These are phyloP conservation scores for Yponomeuta cagnagella DNA, from an alignment of 2,888 invertebrate genomes.

Conservation along the genomic window DNA sequence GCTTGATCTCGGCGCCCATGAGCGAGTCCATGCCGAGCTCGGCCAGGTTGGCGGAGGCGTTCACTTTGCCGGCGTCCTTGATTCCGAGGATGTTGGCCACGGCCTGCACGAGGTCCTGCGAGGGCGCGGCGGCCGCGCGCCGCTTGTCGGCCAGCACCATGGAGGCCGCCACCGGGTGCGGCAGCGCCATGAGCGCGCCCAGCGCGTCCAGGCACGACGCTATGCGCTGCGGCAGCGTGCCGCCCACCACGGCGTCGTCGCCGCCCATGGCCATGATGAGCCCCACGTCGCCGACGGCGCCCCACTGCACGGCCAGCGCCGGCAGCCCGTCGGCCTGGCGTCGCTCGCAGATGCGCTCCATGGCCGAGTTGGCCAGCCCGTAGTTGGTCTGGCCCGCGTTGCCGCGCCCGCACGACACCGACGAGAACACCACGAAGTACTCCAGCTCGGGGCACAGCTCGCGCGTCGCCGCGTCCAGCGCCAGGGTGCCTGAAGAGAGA, in stretches of 20 bases:
- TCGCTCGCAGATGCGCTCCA: constrained; percentile 96
- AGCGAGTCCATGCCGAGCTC: constrained; percentile 98
- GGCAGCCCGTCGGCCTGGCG: constrained; percentile 90
- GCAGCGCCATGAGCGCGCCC: constrained; percentile 92
- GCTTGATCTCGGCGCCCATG: constrained; percentile 97
- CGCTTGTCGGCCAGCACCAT: constrained; percentile 93
- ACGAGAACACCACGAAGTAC: constrained; percentile 97
- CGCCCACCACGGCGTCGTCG: constrained; percentile 94
- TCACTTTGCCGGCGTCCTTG: constrained; percentile 88
- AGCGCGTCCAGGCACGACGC: constrained; percentile 92
- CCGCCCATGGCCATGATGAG: constrained; percentile 91
- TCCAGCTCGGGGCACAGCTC: constrained; percentile 86
- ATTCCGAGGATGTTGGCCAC: constrained; percentile 94
- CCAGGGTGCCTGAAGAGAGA: constrained; percentile 77
- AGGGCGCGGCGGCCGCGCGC: constrained; percentile 74
- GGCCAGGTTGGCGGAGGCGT: constrained; percentile 83
- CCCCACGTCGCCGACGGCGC: constrained; percentile 98
- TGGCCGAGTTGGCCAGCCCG: constrained; percentile 96
- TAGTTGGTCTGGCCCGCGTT: constrained; percentile 98
- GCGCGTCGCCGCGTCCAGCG: constrained; percentile 88
- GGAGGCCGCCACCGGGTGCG: constrained; percentile 86
- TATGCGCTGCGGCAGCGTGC: constrained; percentile 97
- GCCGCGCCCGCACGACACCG: constrained; percentile 96
- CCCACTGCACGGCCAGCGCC: constrained; percentile 97
- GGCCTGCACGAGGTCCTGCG: constrained; percentile 79